Evolutionary conservation across 2,113 vertebrate genomes (phyloP).

Genomic region (Xenus cinereus): DNA sequence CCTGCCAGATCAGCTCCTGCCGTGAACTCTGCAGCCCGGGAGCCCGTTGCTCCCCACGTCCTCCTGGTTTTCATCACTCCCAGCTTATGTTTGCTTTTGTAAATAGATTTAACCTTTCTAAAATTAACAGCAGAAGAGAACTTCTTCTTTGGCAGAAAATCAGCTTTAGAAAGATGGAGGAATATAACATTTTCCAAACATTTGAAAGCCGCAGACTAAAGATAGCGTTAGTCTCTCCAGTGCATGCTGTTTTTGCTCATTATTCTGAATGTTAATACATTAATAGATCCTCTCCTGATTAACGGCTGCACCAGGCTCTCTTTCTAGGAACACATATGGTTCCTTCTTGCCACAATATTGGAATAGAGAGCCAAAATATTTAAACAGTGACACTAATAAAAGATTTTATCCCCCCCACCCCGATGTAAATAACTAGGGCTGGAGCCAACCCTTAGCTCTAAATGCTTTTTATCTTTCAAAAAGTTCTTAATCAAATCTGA

Average conservation of each 20-base stretch:
- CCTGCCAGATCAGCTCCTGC: neutral
- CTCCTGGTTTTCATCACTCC: neutral
- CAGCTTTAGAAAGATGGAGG: slow-evolving; percentile 21
- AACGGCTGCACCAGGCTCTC: slow-evolving; percentile 17
- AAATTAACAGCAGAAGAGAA: slow-evolving; percentile 52
- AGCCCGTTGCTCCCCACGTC: neutral
- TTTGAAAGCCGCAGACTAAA: slow-evolving; percentile 10
- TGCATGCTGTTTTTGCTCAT: slow-evolving; percentile 4
- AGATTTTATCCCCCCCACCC: slow-evolving; percentile 1
- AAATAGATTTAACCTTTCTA: slow-evolving; percentile 58
- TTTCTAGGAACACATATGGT: slow-evolving; percentile 63
- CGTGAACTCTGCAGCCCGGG: neutral
- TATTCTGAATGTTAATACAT: slow-evolving; percentile 44
- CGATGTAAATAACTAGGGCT: slow-evolving; percentile 35
- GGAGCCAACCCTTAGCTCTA: slow-evolving; percentile 26
- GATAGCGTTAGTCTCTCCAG: neutral
- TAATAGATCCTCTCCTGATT: slow-evolving; percentile 57
- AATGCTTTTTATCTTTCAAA: neutral
- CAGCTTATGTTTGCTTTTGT: slow-evolving; percentile 26
- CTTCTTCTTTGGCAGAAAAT: slow-evolving; percentile 33
- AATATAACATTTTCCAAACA: slow-evolving; percentile 42
- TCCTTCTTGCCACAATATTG: slow-evolving; percentile 56
- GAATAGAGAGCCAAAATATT: slow-evolving; percentile 57
- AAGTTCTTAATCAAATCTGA: slow-evolving; percentile 30
- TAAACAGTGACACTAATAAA: slow-evolving; percentile 45